These are phyloP conservation scores for Andrena bicolor DNA, from an alignment of 2,888 invertebrate genomes.

Conservation along the genomic window DNA sequence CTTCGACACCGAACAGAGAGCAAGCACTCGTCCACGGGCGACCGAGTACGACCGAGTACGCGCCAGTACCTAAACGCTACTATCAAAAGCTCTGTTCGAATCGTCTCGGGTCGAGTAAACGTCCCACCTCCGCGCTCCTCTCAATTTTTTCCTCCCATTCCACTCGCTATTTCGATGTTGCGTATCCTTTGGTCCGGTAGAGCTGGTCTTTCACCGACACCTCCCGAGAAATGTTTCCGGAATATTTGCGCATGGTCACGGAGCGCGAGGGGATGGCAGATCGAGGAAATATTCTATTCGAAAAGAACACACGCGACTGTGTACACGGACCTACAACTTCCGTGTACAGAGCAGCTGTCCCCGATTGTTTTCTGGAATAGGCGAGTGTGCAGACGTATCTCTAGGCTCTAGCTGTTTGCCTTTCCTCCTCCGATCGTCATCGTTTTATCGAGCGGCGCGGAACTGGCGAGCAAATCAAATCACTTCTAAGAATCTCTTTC, in stretches of 20 bases:
- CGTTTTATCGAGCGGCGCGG: not conserved
- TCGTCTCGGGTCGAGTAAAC: not conserved
- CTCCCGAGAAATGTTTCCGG: conserved; percentile 3
- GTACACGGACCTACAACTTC: conserved; percentile 1
- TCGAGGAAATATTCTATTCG: conserved; percentile 52
- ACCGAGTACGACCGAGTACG: conserved; percentile 46
- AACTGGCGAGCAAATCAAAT: not conserved
- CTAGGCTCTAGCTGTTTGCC: not conserved
- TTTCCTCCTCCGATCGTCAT: not conserved
- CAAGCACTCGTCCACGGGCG: conserved; percentile 57
- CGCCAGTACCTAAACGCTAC: conserved; percentile 52
- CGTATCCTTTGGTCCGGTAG: not conserved
- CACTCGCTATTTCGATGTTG: not conserved
- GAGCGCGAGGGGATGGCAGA: conserved; percentile 25
- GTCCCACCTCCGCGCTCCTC: not conserved
- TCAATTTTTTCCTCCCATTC: not conserved
- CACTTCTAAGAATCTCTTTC: not conserved
- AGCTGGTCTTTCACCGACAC: not conserved
- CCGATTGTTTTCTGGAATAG: conserved; percentile 18
- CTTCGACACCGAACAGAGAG: conserved; percentile 64
- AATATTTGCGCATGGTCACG: conserved; percentile 31
- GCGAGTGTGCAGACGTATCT: not conserved
- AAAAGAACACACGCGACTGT: conserved; percentile 45
- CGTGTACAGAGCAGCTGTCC: conserved; percentile 2
- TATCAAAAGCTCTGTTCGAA: conserved; percentile 37